Evolutionary conservation across 2,888 invertebrate species (phyloP).

Genomic region (Micoletzkya japonica): DNA sequence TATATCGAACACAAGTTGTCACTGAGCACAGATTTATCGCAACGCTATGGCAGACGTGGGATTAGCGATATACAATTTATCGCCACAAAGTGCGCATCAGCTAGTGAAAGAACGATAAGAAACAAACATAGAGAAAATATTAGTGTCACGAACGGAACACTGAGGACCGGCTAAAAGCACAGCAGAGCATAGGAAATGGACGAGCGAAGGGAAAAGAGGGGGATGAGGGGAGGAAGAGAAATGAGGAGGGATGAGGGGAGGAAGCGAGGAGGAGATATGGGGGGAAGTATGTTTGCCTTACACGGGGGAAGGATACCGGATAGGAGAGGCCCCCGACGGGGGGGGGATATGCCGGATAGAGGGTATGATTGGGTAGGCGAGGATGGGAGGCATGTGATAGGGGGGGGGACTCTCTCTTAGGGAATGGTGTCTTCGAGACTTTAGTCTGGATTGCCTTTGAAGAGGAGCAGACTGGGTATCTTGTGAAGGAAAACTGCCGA

Average conservation of each 20-base stretch:
- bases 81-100: too few species aligned
- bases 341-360: neutral
- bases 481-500: too few species aligned
- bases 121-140: constrained; percentile 7
- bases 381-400: neutral
- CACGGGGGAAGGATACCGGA: neutral
- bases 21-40: too few species aligned
- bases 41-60: too few species aligned
- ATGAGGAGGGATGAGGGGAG: neutral
- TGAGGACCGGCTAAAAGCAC: neutral
- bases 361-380: neutral
- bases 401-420: too few species aligned
- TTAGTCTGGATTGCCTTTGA: too few species aligned
- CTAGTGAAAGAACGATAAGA: neutral
- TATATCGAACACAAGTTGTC: too few species aligned
- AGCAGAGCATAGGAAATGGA: neutral
- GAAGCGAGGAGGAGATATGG: neutral
- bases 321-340: neutral
- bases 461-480: too few species aligned
- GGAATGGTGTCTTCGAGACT: too few species aligned
- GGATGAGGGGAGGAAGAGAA: neutral
- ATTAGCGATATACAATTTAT: too few species aligned
- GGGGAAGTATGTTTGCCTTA: neutral
- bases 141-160: constrained; percentile 5
- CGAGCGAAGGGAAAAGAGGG: neutral